Base-by-base conservation (phyloP, 2,797 vertebrate genomes). In the Rhinella marina region DNA sequence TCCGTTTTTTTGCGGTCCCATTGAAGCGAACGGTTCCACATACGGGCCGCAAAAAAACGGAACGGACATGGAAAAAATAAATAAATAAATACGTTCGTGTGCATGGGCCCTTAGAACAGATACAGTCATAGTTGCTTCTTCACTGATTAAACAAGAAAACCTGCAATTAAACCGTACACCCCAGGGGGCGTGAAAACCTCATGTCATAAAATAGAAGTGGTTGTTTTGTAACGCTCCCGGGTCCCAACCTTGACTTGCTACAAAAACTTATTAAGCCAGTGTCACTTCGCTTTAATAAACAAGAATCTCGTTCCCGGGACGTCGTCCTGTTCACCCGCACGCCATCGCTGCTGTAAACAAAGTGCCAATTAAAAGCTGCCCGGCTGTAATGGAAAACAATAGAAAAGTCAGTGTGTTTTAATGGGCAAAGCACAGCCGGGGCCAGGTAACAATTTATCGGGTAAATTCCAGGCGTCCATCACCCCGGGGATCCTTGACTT, bases 251-350 rank as follows among this genome's bases (percentile, higher is more conserved):
- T 64, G 84, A 41, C 87, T 88, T 85, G 90, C 82, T 82, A 93
- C 89, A 93, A 95, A 95, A 97, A 96, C 96, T 96, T 97, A 97
- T 97, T 98, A 97, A 96, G 95, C 94, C 68, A 92, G 93, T 97
- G 97, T 97, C 97, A 97, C 96, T 94, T 97, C 94, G 93, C 94
- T 95, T 99, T 98, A 98, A 97, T 98, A 99, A 98, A 98, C 98
- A 98, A 98, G 97, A 97, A 97, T 97, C 95, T 97, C 95, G 96
- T 98, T 98, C 61, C 95, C 94, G 91, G 94, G 92, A 91, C 92
- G 90, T 92, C 93, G 94, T 95, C 93, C 95, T 93, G 91, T 92
- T 94, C 94, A 94, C 93, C 91, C 93, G 90, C 62, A 92, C 93
- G 93, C 89, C 92, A 90, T 90, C 93, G 93, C 92, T 95, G 93